Evolutionary conservation across 1,140 invertebrate species (phyloP).

Genomic region (Psilanteris sp.): DNA sequence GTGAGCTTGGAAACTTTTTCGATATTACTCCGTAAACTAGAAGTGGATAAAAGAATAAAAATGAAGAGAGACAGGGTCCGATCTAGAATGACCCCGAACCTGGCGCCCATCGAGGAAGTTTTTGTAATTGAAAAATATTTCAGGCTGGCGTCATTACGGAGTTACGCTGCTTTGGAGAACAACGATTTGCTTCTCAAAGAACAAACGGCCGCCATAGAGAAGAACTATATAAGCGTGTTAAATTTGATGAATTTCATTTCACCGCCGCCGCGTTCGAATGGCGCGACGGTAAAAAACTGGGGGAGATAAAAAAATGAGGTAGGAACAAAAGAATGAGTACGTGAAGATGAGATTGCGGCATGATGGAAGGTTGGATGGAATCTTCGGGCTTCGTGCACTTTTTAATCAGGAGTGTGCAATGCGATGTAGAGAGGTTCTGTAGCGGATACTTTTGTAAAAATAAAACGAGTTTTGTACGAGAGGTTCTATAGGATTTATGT

Average conservation of each 20-base stretch:
- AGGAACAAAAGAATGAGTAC: conserved; percentile 29
- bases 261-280: conserved; percentile 36
- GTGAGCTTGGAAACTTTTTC: conserved; percentile 65
- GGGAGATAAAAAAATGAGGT: conserved; percentile 20
- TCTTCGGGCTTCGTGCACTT: conserved; percentile 54
- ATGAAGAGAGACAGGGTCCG: conserved; percentile 54
- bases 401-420: conserved; percentile 48
- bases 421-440: not conserved
- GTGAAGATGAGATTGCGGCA: conserved; percentile 36
- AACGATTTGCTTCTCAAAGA: conserved; percentile 54
- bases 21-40: conserved; percentile 64
- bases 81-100: conserved; percentile 58
- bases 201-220: conserved; percentile 46
- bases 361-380: conserved; percentile 43
- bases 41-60: conserved; percentile 55
- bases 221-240: conserved; percentile 64
- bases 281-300: conserved; percentile 5
- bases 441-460: conserved; percentile 2
- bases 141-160: conserved; percentile 55
- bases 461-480: not conserved
- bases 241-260: conserved; percentile 73
- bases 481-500: no score
- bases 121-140: conserved; percentile 67
- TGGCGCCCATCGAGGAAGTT: conserved; percentile 44
- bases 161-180: conserved; percentile 51